Conservation (phyloP, 2,888 invertebrate genomes). For the Petrolisthes cinctipes region DNA sequence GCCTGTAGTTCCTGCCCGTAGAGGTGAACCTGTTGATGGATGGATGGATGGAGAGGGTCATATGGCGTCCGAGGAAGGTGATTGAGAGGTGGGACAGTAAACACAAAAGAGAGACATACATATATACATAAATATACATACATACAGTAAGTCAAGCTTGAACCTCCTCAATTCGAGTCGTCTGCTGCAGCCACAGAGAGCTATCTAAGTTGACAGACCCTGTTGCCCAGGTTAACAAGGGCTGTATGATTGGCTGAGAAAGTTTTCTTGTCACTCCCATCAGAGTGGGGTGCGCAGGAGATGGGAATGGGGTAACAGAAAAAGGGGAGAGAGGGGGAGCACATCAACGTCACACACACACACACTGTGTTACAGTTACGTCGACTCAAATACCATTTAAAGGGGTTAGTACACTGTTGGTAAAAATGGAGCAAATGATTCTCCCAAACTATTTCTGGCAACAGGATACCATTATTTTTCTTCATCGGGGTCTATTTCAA, state of each 20-base stretch:
- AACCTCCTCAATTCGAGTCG: too few species aligned
- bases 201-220: too few species aligned
- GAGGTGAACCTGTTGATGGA: constrained; percentile 51
- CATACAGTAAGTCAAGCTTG: background rate
- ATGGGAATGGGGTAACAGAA: background rate
- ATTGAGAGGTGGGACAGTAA: background rate
- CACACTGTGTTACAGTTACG: background rate
- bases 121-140: constrained; percentile 11
- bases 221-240: too few species aligned
- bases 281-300: too few species aligned
- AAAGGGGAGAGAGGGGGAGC: background rate
- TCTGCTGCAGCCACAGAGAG: too few species aligned
- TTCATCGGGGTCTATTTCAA: background rate
- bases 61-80: background rate
- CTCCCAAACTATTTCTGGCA: too few species aligned
- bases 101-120: background rate
- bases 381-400: background rate
- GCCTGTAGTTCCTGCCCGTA: constrained; percentile 60
- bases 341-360: background rate
- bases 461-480: background rate
- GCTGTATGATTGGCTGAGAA: too few species aligned
- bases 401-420: too few species aligned
- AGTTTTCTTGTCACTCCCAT: too few species aligned
- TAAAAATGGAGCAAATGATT: too few species aligned
- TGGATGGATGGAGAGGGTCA: background rate